These are phyloP conservation scores for Heloderma charlesbogerti DNA, from an alignment of 2,113 vertebrate genomes.

Conservation along the genomic window DNA sequence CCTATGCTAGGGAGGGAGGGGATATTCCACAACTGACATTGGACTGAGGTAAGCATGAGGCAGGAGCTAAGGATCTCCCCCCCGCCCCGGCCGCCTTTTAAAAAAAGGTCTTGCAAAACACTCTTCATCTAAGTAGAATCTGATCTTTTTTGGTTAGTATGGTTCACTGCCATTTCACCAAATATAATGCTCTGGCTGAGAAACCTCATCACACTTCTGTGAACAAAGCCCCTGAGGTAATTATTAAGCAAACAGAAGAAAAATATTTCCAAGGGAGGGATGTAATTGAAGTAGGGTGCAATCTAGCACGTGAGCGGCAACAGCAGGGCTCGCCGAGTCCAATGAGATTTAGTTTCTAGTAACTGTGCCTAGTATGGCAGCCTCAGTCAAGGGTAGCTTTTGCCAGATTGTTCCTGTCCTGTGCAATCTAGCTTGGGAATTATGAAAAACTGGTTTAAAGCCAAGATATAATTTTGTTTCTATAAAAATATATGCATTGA, in stretches of 20 bases:
- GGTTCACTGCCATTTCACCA: background rate
- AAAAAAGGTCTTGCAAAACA: background rate
- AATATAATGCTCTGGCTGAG: background rate
- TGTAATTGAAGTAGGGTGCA: background rate
- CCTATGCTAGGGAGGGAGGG: background rate
- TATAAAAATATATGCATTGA: background rate
- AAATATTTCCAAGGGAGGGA: background rate
- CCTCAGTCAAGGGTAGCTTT: background rate
- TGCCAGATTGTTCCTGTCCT: background rate
- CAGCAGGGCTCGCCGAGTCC: background rate
- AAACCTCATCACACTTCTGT: background rate
- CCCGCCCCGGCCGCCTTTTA: background rate
- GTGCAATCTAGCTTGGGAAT: background rate
- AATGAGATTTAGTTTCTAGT: background rate
- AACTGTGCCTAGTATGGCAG: background rate
- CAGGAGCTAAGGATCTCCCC: background rate
- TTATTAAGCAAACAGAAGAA: background rate
- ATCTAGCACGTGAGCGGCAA: background rate
- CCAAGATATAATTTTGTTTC: background rate
- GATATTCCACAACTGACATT: background rate
- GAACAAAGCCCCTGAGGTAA: background rate
- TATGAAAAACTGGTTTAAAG: rapidly evolving
- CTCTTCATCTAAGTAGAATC: background rate
- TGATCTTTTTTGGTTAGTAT: background rate
- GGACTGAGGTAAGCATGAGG: background rate